These are phyloP conservation scores for Patella ulyssiponensis DNA, from an alignment of 2,888 invertebrate species.

Conservation along the genomic window DNA sequence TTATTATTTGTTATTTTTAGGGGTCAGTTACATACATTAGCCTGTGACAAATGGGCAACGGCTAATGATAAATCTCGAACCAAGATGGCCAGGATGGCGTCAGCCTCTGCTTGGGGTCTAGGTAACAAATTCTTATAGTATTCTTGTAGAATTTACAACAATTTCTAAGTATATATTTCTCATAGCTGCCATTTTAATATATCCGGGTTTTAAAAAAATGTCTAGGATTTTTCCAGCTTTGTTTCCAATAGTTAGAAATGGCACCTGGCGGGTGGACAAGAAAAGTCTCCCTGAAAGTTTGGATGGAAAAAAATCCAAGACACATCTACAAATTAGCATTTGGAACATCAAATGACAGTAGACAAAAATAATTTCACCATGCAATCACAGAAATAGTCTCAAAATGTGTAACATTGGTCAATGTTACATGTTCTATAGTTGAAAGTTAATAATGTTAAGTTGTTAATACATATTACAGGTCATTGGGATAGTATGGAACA, in stretches of 20 bases:
- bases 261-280: too few species aligned
- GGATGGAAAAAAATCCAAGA: too few species aligned
- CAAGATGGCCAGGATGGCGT: conserved; percentile 88
- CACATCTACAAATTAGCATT: too few species aligned
- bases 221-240: too few species aligned
- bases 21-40: conserved; percentile 83
- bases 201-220: too few species aligned
- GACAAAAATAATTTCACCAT: too few species aligned
- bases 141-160: not conserved
- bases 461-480: conserved; percentile 69
- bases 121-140: conserved; percentile 68
- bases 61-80: conserved; percentile 73
- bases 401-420: not conserved
- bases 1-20: conserved; percentile 44
- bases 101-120: conserved; percentile 95
- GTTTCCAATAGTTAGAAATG: too few species aligned
- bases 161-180: too few species aligned
- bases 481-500: conserved; percentile 95
- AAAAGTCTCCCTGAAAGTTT: too few species aligned
- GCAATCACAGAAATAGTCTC: too few species aligned
- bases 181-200: too few species aligned
- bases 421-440: not conserved
- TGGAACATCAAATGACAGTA: too few species aligned
- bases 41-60: conserved; percentile 85
- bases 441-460: not conserved